A percentile compares a stretch with the other conserved stretches of the same genome.
These are phyloP conservation scores for Agelas oroides DNA, from an alignment of 37 sponge, comb jelly and placozoan species.

Conservation along the genomic window DNA sequence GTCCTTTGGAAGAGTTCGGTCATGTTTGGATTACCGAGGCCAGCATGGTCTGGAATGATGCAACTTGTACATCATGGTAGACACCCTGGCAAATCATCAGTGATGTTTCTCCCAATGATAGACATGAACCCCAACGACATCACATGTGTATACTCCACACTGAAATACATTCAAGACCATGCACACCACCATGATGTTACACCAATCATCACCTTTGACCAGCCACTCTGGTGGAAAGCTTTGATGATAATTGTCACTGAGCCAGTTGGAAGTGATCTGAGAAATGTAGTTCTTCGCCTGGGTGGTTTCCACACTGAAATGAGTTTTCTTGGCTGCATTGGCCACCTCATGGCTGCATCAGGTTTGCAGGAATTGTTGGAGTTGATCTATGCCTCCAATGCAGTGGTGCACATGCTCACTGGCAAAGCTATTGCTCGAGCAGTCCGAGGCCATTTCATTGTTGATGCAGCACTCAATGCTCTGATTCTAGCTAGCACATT, in stretches of 20 bases:
- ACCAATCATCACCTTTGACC: conserved; percentile 47
- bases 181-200: conserved; percentile 42
- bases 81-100: conserved; percentile 54
- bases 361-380: conserved; percentile 31
- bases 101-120: conserved; percentile 40
- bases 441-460: conserved; percentile 28
- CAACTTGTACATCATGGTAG: conserved; percentile 35
- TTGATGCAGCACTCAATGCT: conserved; percentile 38
- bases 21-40: conserved; percentile 38
- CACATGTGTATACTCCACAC: conserved; percentile 56
- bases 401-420: conserved; percentile 30
- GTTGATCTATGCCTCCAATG: conserved; percentile 29
- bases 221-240: conserved; percentile 68
- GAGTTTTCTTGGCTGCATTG: conserved; percentile 23
- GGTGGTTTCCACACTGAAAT: conserved; percentile 41
- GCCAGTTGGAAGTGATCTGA: conserved; percentile 43
- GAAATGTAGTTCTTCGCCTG: conserved; percentile 21
- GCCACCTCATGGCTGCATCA: conserved; percentile 23
- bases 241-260: conserved; percentile 47
- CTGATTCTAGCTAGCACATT: conserved; percentile 1
- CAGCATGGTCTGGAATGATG: conserved; percentile 60
- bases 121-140: conserved; percentile 52
- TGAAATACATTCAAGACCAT: conserved; percentile 54
- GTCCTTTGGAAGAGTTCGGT: conserved; percentile 19
- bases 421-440: conserved; percentile 49